Evolutionary conservation across 2,113 vertebrate genomes (phyloP), one percentile per base, ranked within the genome.

Genomic region (Pachycephala philippinensis): DNA sequence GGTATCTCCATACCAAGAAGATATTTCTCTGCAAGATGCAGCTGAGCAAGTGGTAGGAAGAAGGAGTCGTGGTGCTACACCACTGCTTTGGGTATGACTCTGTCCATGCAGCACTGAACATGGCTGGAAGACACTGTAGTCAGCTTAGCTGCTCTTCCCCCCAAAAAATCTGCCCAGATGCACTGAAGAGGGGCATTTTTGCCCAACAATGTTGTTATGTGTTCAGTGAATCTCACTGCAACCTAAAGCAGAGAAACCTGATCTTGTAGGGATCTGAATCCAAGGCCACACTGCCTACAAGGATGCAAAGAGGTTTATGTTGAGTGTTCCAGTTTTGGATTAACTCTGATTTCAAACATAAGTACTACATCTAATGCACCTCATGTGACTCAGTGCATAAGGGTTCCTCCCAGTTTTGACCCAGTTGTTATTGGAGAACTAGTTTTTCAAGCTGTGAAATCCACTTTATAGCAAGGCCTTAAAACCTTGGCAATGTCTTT

Each of bases 401-500:
- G 30, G 42, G 70, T 44, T 96, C 93, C 88, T 96, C 52, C 86
- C 65, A 30, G 40, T 78, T 93, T 87, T 93, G 93, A 94, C 85
- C 84, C 91, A 60, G 44, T n/a, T 66, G 60, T 84, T 79, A 87
- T 23, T 54, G 78, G 60, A 94, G 84, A 96, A 87, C 87, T 54
- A 61, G 76, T 87, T 87, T 83, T 85, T 89, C 82, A 94, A 69
- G 72, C 78, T 78, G 72, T 87, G 84, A 95, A 84, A 90, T 94
- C 79, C 78, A 65, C 57, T 68, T 72, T 71, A 90, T 59, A 27
- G 52, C 13, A 63, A 82, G 66, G 42, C 44, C 68, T 59, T 83
- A 75, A 95, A 94, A 92, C 68, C 69, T 93, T 97, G 96, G 93
- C 95, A 97, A 42, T 95, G 95, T 69, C 61, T 82, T 77, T 57